Evolutionary conservation across 2,797 vertebrate species (phyloP), one percentile per base, ranked within the genome.

Genomic region (Rhynchotus rufescens): DNA sequence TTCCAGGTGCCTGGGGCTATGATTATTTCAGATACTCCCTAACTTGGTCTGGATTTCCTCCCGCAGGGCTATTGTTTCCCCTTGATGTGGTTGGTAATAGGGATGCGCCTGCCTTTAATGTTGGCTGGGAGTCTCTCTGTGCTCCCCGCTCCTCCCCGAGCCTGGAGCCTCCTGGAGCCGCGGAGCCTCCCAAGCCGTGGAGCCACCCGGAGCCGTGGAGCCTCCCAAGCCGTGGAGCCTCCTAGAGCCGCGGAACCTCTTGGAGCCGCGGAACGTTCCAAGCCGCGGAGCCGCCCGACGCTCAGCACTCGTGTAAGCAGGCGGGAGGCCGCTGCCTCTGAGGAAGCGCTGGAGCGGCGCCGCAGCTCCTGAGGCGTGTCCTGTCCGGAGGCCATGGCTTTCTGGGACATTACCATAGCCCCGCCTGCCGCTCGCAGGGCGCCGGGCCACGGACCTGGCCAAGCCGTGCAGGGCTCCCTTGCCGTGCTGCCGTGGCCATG

Each of bases 121-220:
- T 75, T 10, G 84, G 47, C 83, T 80, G 47, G 77, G 86, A 45
- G 90, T 51, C 75, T 79, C 2, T 11, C 52, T 20, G 2, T 9
- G 13, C 6, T 66, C 86, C 71, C 78, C 8, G 92, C 95, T 95
- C 95, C 95, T 88, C 94, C 94, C 88, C 6, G 42, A 36, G 36
- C 36, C 36, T 36, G 36, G 9, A 36, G 36, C 95, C 95, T 88
- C 93, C 93, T 85, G 5, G 40, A 36, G 36, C 36, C 36, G 36
- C 36, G 9, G 36, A 36, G 9, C 36, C 36, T 36, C 36, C n/a
- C n/a, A n/a, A n/a, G n/a, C 42, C 13, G 42, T 11, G 38, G 38
- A 38, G 38, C 38, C 38, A 38, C 38, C 38, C 38, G 38, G 38
- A 38, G 11, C 38, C 38, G 38, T 38, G 38, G 11, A 38, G 42